A percentile compares a stretch with the other conserved stretches of the same genome.
Conservation (phyloP, 2,888 invertebrate genomes). For the Crepidodera aurea region DNA sequence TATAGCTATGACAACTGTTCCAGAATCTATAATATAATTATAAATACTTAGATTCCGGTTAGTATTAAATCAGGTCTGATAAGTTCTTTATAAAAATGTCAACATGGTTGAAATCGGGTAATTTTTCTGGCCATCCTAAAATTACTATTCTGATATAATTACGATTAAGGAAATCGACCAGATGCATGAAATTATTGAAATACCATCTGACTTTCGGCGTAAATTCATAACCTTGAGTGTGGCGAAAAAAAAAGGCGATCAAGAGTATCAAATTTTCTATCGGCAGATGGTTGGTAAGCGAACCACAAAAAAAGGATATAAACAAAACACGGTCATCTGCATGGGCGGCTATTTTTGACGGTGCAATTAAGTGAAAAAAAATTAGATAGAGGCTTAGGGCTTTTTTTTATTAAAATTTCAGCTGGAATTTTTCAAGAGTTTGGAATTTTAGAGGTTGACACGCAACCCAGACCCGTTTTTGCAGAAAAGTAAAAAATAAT, state of each 20-base stretch:
- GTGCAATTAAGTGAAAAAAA: neutral
- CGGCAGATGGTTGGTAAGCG: conserved; percentile 34
- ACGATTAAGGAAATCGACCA: too few relatives aligned
- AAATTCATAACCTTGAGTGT: conserved; percentile 41
- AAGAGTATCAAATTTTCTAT: conserved; percentile 14
- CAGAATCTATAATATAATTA: too few relatives aligned
- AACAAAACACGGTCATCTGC: conserved; percentile 3
- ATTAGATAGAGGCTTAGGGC: neutral
- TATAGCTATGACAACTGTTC: too few relatives aligned
- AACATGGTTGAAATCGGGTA: too few relatives aligned
- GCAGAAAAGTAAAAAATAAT: too few relatives aligned
- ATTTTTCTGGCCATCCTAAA: too few relatives aligned
- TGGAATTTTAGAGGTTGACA: neutral
- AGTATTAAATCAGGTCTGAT: too few relatives aligned
- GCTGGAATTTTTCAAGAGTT: neutral
- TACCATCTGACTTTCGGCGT: conserved; percentile 40
- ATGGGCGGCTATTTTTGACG: conserved; percentile 1
- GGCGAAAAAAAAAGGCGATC: conserved; percentile 34
- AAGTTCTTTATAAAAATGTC: too few relatives aligned
- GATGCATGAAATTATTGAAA: conserved; percentile 31
- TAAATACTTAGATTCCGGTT: too few relatives aligned
- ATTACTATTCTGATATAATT: too few relatives aligned
- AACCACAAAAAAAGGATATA: neutral
- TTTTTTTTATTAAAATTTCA: neutral
- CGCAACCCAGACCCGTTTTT: too few relatives aligned